Evolutionary conservation across 2,113 vertebrate genomes (phyloP), one percentile per base, ranked within the genome.

Genomic region (Petrocephalus zakoni): DNA sequence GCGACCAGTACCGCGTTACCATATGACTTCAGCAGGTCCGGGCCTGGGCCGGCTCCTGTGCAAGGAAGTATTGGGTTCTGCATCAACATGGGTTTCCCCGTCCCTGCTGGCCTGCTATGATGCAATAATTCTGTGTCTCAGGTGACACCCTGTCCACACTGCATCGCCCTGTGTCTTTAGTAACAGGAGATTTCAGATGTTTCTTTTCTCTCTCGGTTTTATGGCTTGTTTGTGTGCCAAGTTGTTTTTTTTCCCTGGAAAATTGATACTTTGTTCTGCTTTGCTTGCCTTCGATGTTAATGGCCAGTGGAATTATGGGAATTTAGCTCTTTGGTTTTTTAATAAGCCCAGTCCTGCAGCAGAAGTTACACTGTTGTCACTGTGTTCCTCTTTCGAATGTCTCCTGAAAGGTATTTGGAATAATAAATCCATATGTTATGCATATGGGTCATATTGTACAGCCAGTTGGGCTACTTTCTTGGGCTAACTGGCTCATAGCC

Each of bases 41-140:
- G 88, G 91, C 85, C 92, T 94, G 93, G 93, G 91, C 92, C 51
- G 78, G 91, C 93, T 94, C 93, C 94, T 93, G 91, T 90, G 93
- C 90, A 93, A 93, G 95, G 95, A 95, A 95, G 95, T 95, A 95
- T 95, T 95, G 93, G 92, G 94, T 96, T 96, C 91, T 94, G 92
- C 94, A 93, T 95, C 94, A 95, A 94, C 94, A 95, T 91, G 90
- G 92, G 92, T 90, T 87, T 89, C 93, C 91, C 93, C 94, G 92
- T 94, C 93, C 92, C 90, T 91, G 94, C 93, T 94, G 93, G 92
- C 86, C 88, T 93, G 90, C 89, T 86, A 92, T 94, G 94, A 94
- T 94, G 94, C 94, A 94, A 84, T 94, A 94, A 93, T 94, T 92
- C 94, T 93, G 94, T 93, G 92, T 94, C 91, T 93, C 91, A n/a